A percentile compares a stretch with the other conserved stretches of the same genome.
Conservation (phyloP, 2,113 vertebrate species). For the Madoqua kirkii region DNA sequence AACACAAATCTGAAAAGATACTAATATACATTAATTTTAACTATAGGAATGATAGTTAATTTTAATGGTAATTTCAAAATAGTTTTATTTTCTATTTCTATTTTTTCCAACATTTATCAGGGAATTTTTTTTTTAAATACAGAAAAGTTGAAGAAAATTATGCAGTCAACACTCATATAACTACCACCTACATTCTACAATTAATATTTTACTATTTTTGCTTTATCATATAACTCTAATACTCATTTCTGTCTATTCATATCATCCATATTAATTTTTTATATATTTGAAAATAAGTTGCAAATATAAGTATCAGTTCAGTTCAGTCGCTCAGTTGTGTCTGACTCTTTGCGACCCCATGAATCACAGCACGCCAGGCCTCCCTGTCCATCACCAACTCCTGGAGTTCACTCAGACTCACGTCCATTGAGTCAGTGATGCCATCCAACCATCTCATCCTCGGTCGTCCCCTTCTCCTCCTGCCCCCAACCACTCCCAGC, state of each 20-base stretch:
- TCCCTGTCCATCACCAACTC: no score
- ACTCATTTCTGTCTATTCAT: neutral
- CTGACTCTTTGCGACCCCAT: no score
- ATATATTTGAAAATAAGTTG: constrained; percentile 43
- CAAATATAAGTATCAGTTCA: neutral
- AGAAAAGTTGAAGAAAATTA: neutral
- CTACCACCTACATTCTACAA: neutral
- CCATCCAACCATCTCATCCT: no score
- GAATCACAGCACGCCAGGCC: fast-evolving
- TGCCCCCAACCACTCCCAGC: no score
- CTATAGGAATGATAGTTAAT: neutral
- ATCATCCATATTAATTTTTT: neutral
- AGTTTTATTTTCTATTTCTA: neutral
- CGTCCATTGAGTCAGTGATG: fast-evolving
- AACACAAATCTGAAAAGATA: neutral
- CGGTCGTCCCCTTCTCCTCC: no score
- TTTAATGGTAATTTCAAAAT: neutral
- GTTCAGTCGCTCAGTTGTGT: fast-evolving
- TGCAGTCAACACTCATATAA: neutral
- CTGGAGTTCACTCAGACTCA: no score
- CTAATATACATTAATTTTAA: neutral
- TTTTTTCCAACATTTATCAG: neutral
- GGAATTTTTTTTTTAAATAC: neutral
- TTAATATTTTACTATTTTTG: neutral
- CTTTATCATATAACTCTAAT: neutral